Evolutionary conservation across 2,888 invertebrate species (phyloP).

Genomic region (Agrypnus murinus): DNA sequence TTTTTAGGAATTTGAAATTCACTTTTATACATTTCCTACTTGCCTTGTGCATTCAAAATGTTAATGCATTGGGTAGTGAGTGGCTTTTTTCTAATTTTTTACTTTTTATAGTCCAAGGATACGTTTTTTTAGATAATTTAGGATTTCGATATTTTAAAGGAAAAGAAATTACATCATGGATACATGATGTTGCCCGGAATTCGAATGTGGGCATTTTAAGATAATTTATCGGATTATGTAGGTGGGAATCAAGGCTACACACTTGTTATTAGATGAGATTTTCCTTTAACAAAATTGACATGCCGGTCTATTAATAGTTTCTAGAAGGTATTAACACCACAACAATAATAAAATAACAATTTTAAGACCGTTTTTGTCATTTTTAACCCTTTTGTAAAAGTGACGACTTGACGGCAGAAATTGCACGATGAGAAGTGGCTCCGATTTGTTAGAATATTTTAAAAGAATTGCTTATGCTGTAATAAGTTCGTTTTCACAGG

Average conservation of each 20-base stretch:
- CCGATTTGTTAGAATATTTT: too few species aligned
- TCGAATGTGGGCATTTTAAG: constrained; percentile 14
- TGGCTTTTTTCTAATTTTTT: not conserved
- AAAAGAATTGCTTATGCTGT: too few species aligned
- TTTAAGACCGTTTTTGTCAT: too few species aligned
- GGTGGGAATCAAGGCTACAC: constrained; percentile 20
- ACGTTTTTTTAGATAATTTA: not conserved
- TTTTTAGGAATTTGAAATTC: constrained; percentile 2
- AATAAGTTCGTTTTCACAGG: too few species aligned
- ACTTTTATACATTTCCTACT: not conserved
- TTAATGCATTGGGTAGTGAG: constrained; percentile 20
- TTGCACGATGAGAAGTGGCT: too few species aligned
- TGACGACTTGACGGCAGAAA: too few species aligned
- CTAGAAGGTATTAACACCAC: too few species aligned
- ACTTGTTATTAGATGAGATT: too few species aligned
- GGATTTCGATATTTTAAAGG: not conserved
- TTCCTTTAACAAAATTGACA: too few species aligned
- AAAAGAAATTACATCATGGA: not conserved
- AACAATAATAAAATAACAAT: too few species aligned
- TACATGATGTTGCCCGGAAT: constrained; percentile 14
- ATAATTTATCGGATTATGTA: constrained; percentile 22
- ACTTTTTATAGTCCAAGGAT: constrained; percentile 20
- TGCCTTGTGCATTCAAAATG: constrained; percentile 22
- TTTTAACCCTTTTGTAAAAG: too few species aligned
- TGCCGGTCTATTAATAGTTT: too few species aligned